These are phyloP conservation scores for Toxotes lorentzi DNA, from an alignment of 2,797 vertebrate genomes.

Conservation along the genomic window DNA sequence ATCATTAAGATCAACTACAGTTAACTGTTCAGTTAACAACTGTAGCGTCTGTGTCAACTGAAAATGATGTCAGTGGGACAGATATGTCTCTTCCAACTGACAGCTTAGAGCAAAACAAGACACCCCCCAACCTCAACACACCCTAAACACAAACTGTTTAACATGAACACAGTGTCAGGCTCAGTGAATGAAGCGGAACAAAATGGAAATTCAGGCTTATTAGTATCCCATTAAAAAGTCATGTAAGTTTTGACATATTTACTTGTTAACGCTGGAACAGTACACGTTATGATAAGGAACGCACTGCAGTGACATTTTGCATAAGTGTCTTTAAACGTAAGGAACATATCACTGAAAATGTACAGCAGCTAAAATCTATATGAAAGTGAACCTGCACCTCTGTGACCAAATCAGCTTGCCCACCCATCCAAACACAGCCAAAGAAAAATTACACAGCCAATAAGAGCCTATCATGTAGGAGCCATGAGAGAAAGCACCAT, in stretches of 20 bases:
- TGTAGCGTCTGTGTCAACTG: too few relatives aligned
- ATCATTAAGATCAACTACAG: too few relatives aligned
- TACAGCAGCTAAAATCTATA: conserved; percentile 30
- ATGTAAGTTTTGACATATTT: not conserved
- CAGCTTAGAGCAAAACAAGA: not conserved
- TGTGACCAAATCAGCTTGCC: conserved; percentile 55
- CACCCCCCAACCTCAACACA: not conserved
- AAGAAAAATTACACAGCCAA: conserved; percentile 66
- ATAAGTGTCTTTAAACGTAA: conserved; percentile 1
- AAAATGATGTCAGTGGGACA: too few relatives aligned
- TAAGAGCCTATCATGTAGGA: conserved; percentile 73
- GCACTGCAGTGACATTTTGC: not conserved
- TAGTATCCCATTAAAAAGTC: not conserved
- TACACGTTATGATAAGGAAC: too few relatives aligned
- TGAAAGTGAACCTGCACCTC: conserved; percentile 38
- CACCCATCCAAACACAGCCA: conserved; percentile 53
- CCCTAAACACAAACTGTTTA: not conserved
- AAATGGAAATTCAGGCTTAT: not conserved
- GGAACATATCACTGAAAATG: conserved; percentile 25
- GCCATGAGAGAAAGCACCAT: conserved; percentile 68
- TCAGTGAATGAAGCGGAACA: not conserved
- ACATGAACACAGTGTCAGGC: not conserved
- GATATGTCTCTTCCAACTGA: not conserved
- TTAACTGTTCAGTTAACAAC: too few relatives aligned
- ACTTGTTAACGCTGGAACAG: not conserved